Conservation (phyloP, 2,797 vertebrate species). For the Brachyalestes nurse region DNA sequence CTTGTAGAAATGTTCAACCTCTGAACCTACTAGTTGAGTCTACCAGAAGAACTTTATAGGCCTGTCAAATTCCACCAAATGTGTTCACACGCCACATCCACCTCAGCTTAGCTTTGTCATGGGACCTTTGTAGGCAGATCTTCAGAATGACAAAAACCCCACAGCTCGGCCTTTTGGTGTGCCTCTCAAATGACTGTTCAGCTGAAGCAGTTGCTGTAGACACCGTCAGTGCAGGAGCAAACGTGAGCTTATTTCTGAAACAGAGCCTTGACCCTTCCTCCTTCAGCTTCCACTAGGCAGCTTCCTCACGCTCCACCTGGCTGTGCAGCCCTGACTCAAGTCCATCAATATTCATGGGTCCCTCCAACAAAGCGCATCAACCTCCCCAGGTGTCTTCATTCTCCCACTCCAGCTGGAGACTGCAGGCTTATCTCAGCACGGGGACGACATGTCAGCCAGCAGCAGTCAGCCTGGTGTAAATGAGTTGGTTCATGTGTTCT, state of each 20-base stretch:
- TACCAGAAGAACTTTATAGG: too few relatives aligned
- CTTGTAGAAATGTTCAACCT: too few relatives aligned
- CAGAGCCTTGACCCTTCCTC: slow-evolving; percentile 20
- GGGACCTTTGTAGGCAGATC: neutral
- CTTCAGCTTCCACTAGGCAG: slow-evolving; percentile 16
- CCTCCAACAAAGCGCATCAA: slow-evolving; percentile 25
- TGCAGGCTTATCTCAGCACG: slow-evolving; percentile 35
- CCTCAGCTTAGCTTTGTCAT: too few relatives aligned
- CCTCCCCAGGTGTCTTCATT: slow-evolving; percentile 28
- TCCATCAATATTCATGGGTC: slow-evolving; percentile 46
- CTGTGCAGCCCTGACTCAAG: slow-evolving; percentile 4
- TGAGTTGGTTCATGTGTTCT: slow-evolving; percentile 16
- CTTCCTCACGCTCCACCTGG: slow-evolving; percentile 33
- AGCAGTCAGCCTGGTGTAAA: slow-evolving; percentile 18
- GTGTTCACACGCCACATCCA: too few relatives aligned
- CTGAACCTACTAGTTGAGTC: too few relatives aligned
- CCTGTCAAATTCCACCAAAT: too few relatives aligned
- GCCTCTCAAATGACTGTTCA: neutral
- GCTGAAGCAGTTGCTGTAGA: neutral
- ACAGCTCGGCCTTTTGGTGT: neutral
- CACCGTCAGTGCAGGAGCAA: neutral
- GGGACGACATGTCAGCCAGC: slow-evolving; percentile 21
- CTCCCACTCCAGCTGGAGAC: slow-evolving; percentile 39
- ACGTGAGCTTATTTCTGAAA: slow-evolving; percentile 18
- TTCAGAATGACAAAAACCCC: slow-evolving; percentile 14